Evolutionary conservation across 2,797 vertebrate genomes (phyloP).

Genomic region (Sebastes matsubarae): DNA sequence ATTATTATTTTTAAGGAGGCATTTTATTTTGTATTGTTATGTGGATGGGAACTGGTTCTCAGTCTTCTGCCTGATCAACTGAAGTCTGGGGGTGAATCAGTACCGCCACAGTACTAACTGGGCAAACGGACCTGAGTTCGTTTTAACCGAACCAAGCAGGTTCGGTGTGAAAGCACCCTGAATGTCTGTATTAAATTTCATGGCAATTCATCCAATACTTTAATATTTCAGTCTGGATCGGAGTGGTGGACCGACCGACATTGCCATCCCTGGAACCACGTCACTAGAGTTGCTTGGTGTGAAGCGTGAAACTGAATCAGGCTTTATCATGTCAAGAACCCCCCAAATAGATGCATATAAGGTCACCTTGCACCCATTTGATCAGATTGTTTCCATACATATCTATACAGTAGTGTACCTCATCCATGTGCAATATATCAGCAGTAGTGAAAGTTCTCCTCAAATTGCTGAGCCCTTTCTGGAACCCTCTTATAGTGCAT

Average conservation of each 20-base stretch:
- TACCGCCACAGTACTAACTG: no score
- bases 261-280: neutral
- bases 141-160: no score
- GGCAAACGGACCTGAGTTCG: no score
- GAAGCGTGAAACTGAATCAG: neutral
- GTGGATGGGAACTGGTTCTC: no score
- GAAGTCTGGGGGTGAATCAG: no score
- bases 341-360: neutral
- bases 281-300: neutral
- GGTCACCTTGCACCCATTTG: neutral
- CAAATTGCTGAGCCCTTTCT: neutral
- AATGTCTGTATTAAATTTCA: neutral
- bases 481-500: neutral
- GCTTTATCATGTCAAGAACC: slow-evolving; percentile 10
- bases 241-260: neutral
- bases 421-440: neutral
- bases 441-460: neutral
- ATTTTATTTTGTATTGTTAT: accelerated
- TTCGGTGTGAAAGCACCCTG: accelerated
- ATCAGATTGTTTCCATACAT: neutral
- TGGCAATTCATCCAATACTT: neutral
- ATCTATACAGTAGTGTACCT: neutral
- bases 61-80: no score
- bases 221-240: neutral
- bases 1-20: no score